Percentiles rank a stretch among this genome's conserved stretches.
These are phyloP conservation scores for Saccostrea cuccullata DNA, from an alignment of 1,140 invertebrate genomes.

Conservation along the genomic window DNA sequence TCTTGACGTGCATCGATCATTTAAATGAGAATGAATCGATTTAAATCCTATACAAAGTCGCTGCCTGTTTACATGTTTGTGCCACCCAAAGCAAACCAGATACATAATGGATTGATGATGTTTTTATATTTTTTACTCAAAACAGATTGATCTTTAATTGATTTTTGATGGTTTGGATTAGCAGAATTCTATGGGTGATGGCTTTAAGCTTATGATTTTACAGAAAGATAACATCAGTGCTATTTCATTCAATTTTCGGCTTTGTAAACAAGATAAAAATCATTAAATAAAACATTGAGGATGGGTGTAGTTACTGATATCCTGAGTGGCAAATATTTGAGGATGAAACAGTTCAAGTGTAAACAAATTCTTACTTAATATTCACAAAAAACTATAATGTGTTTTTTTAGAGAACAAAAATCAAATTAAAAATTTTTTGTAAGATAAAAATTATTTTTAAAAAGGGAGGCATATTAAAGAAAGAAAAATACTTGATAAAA, in stretches of 20 bases:
- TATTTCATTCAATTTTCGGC: neutral
- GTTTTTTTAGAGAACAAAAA: neutral
- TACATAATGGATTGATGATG: neutral
- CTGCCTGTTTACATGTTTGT: neutral
- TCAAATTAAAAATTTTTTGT: neutral
- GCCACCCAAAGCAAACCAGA: neutral
- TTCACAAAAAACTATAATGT: neutral
- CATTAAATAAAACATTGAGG: neutral
- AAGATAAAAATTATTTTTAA: no score
- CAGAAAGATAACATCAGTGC: neutral
- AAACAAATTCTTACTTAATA: neutral
- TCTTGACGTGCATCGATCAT: neutral
- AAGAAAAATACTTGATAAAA: neutral
- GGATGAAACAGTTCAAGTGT: neutral
- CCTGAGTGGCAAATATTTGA: neutral
- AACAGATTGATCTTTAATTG: constrained; percentile 4
- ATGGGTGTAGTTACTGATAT: neutral
- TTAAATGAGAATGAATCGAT: neutral
- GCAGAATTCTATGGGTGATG: neutral
- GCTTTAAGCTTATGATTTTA: neutral
- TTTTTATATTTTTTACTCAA: neutral
- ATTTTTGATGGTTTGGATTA: constrained; percentile 7
- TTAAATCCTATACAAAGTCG: neutral
- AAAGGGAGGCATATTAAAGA: no score
- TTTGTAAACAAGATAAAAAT: neutral